Percentiles rank a stretch among this genome's conserved stretches.
These are phyloP conservation scores for Caracal caracal DNA, from an alignment of 2,113 vertebrate genomes.

Conservation along the genomic window DNA sequence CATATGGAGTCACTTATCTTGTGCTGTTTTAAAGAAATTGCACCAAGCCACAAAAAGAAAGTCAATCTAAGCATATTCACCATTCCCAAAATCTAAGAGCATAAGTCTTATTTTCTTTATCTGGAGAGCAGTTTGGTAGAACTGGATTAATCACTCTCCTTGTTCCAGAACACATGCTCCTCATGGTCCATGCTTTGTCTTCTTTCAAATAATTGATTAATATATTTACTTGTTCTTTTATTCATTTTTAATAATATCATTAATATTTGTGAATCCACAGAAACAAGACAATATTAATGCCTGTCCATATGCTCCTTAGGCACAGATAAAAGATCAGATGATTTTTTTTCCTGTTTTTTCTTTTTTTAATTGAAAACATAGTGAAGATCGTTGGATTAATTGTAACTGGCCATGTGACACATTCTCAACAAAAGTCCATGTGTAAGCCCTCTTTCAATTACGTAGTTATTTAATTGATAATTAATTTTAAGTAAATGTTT, in stretches of 20 bases:
- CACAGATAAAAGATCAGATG: background rate
- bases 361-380: constrained; percentile 1
- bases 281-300: background rate
- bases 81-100: background rate
- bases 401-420: background rate
- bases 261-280: background rate
- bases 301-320: background rate
- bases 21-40: background rate
- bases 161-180: no score
- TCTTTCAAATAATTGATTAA: background rate
- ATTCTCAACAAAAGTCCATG: background rate
- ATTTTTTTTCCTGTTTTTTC: background rate
- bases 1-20: background rate
- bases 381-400: background rate
- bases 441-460: background rate
- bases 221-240: background rate
- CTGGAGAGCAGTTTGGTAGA: rapidly evolving
- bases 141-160: background rate
- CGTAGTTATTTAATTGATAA: background rate
- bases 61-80: background rate
- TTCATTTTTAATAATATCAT: background rate
- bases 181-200: background rate
- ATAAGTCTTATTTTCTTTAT: background rate
- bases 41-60: background rate
- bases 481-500: background rate